Percentiles rank a stretch among this genome's conserved stretches.
phyloP scores from a whole-genome alignment of 2,888 invertebrate species.

The Meta bourneti region DNA sequence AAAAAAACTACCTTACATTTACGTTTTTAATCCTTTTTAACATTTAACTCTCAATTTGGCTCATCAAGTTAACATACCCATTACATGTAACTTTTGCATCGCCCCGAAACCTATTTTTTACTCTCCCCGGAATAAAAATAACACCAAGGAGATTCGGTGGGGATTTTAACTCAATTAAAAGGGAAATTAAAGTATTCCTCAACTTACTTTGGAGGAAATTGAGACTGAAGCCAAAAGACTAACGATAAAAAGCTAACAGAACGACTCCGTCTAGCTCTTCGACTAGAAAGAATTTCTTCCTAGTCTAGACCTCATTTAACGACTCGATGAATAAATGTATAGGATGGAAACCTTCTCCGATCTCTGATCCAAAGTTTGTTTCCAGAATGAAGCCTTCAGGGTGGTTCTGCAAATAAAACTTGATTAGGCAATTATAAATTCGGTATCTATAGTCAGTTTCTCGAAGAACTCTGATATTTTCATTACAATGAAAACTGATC shows the following conservation, averaged over 20 bases:
- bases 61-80: too few relatives aligned
- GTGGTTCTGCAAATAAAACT: neutral
- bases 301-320: neutral
- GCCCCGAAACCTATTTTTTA: too few relatives aligned
- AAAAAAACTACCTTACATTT: neutral
- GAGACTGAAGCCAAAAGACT: neutral
- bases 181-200: neutral
- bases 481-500: neutral
- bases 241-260: neutral
- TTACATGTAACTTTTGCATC: too few relatives aligned
- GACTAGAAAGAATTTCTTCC: neutral
- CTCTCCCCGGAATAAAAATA: neutral
- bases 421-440: neutral
- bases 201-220: neutral
- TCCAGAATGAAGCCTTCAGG: neutral
- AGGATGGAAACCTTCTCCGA: neutral
- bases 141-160: neutral
- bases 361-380: neutral
- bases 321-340: constrained; percentile 20
- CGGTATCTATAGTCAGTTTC: neutral
- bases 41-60: too few relatives aligned
- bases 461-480: neutral
- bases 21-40: too few relatives aligned
- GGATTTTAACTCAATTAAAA: constrained; percentile 25
- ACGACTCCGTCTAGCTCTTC: neutral